These are phyloP conservation scores for Ahaetulla prasina DNA, from an alignment of 2,113 vertebrate genomes.

Conservation along the genomic window DNA sequence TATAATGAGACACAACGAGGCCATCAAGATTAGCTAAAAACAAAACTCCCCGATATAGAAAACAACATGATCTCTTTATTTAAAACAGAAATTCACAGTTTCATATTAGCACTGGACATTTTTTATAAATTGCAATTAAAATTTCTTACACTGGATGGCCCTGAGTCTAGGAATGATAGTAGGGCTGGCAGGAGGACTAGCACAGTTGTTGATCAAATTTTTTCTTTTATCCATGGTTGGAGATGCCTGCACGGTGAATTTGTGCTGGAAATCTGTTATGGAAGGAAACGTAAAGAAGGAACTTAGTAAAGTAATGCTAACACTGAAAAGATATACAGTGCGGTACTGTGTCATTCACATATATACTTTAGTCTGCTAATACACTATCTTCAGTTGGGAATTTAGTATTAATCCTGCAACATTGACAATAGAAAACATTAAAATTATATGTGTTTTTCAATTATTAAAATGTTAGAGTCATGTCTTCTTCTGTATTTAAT, in stretches of 20 bases:
- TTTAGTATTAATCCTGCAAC: rapidly evolving
- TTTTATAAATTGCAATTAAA: background rate
- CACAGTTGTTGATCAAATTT: conserved; percentile 83
- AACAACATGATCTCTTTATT: background rate
- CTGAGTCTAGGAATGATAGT: conserved; percentile 89
- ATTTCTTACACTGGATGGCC: conserved; percentile 89
- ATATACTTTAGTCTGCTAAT: background rate
- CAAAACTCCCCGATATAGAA: background rate
- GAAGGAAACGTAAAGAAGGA: conserved; percentile 8
- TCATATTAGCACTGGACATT: background rate
- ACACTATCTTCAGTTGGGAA: background rate
- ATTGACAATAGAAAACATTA: background rate
- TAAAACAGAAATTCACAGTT: conserved; percentile 25
- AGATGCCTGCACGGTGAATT: conserved; percentile 97
- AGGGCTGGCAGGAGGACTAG: conserved; percentile 91
- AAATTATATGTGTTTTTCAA: background rate
- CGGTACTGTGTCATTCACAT: background rate
- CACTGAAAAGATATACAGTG: background rate
- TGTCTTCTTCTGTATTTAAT: background rate
- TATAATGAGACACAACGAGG: background rate
- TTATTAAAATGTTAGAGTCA: background rate
- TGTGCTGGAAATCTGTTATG: conserved; percentile 93
- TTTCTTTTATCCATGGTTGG: conserved; percentile 91
- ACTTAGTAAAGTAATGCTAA: background rate
- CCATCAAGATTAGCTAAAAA: background rate